Base-by-base conservation (phyloP, 2,888 invertebrate species). In the Isotomurus palustris region DNA sequence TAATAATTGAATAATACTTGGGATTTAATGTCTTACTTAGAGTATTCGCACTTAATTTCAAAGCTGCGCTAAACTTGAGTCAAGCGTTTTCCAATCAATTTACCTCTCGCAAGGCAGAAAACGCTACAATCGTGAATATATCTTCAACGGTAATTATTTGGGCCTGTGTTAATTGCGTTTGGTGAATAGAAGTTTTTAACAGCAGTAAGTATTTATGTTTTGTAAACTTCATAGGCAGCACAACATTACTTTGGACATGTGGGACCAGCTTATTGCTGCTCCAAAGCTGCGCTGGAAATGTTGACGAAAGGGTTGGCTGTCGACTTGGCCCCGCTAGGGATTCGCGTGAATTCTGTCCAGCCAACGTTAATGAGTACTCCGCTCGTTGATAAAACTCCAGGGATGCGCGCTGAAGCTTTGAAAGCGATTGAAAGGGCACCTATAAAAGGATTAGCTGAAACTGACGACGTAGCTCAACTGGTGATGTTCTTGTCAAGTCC, bases 231-330 rank as follows among this genome's bases (percentile, higher is more conserved):
- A 51, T 56, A n/a, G n/a, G n/a, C 28, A 43, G 56, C 5, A 50
- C 56, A 36, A 41, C 49, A 5, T 51, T 56, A 51, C 50, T 56
- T 2, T 44, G 56, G 1, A 56, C 56, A 10, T 50, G 51, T 24
- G 27, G 28, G 10, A 44, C 44, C 6, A 51, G 56, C 2, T 3
- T 60, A 60, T 35, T 35, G 43, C 22, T 56, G 56, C 19, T 56
- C 56, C 29, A 60, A 60, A 56, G 53, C 60, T 0, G 60, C 60
- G 5, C 49, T 60, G 27, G 53, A 56, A 14, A 47, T 53, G 53
- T 24, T 60, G 19, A 60, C 60, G 17, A 60, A 56, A 21, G 53
- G 50, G 29, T 53, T 52, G 52, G 60, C 60, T 21, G 24, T 56
- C 17, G 60, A 60, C 53, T 40, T 60, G 3, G 60, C 53, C 2